These are phyloP conservation scores for Acanthococcus lagerstroemiae DNA, from an alignment of 2,888 invertebrate genomes.

Conservation along the genomic window DNA sequence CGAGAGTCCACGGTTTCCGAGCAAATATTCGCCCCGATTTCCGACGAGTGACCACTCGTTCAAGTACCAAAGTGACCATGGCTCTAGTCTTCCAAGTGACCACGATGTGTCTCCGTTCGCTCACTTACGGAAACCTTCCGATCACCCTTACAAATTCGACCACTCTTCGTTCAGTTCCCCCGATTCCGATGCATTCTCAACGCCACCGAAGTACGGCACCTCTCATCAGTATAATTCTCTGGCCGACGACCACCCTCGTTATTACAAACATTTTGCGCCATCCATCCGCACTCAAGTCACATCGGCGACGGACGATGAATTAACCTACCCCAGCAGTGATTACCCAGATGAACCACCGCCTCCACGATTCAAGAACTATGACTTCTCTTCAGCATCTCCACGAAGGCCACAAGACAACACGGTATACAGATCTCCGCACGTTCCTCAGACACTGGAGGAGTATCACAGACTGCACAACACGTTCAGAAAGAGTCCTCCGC, in stretches of 20 bases:
- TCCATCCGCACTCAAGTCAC: not conserved
- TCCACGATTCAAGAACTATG: not conserved
- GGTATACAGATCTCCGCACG: slow-evolving; percentile 7
- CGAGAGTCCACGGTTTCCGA: not conserved
- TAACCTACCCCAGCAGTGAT: not conserved
- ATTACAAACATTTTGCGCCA: slow-evolving; percentile 17
- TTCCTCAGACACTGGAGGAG: slow-evolving; percentile 21
- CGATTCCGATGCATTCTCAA: not conserved
- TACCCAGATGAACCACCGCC: not conserved
- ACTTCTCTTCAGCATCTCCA: not conserved
- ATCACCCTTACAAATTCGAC: slow-evolving; percentile 3
- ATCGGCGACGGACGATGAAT: not conserved
- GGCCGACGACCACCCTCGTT: slow-evolving; percentile 19
- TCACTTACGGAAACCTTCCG: not conserved
- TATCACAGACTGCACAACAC: slow-evolving; percentile 16
- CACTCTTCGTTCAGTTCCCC: not conserved
- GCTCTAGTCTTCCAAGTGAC: not conserved
- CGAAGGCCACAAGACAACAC: not conserved
- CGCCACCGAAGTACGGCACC: slow-evolving; percentile 9
- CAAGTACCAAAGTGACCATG: not conserved
- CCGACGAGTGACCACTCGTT: not conserved
- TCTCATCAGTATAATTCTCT: slow-evolving; percentile 27
- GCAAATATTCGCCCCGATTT: not conserved
- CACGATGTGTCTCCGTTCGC: not conserved
- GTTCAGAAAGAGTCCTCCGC: not conserved